phyloP scores from a whole-genome alignment of 2,113 vertebrate species.

The Caranx melampygus region DNA sequence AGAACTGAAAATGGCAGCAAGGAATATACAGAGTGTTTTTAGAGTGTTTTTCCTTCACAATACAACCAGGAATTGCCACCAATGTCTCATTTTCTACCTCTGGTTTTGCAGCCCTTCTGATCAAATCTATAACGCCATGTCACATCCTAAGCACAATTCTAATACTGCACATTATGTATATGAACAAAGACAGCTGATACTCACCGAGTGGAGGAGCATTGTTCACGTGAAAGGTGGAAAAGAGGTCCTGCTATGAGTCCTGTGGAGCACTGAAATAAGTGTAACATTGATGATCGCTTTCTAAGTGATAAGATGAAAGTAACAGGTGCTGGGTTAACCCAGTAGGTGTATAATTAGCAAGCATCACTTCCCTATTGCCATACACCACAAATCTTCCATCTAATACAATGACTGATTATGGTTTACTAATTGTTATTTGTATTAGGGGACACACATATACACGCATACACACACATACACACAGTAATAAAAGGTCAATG shows the following conservation, averaged over 20 bases:
- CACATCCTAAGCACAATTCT: not conserved
- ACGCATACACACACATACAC: not conserved
- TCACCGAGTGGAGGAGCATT: conserved; percentile 67
- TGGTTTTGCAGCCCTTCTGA: conserved; percentile 6
- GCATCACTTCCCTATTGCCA: conserved; percentile 76
- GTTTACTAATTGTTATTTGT: not conserved
- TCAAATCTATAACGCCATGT: conserved; percentile 2
- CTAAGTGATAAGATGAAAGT: conserved; percentile 55
- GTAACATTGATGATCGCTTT: conserved; percentile 9
- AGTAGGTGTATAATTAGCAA: conserved; percentile 66
- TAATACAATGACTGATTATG: not conserved
- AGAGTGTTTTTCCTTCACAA: not conserved
- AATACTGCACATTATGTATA: not conserved
- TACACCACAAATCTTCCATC: conserved; percentile 29
- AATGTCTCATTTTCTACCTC: conserved; percentile 7
- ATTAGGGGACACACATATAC: not conserved
- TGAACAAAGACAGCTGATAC: conserved; percentile 20
- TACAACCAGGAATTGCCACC: not conserved
- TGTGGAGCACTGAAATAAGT: conserved; percentile 26
- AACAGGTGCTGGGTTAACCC: conserved; percentile 68
- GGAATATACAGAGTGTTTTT: not conserved
- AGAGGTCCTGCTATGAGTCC: conserved; percentile 12
- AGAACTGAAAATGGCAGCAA: not conserved
- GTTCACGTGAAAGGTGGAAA: conserved; percentile 16
- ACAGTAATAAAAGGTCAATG: not conserved